Evolutionary conservation across 2,888 invertebrate species (phyloP).

Genomic region (Drosophila bunnanda): DNA sequence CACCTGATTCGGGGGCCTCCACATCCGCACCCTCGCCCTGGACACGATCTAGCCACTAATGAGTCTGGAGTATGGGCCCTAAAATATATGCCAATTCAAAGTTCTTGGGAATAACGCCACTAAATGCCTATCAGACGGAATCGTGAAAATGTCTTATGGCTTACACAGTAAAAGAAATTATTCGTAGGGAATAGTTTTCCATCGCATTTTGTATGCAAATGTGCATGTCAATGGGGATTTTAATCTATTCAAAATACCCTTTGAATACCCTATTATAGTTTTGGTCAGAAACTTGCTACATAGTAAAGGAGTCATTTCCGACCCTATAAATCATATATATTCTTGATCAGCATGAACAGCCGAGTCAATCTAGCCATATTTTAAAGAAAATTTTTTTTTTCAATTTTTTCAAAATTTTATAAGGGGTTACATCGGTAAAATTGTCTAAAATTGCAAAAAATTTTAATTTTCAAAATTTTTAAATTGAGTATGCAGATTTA

Average conservation of each 20-base stretch:
- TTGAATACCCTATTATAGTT: too few relatives aligned
- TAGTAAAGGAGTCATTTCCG: too few relatives aligned
- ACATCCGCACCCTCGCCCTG: neutral
- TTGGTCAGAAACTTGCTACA: too few relatives aligned
- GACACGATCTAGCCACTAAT: constrained; percentile 15
- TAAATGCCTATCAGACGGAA: constrained; percentile 11
- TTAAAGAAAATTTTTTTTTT: too few relatives aligned
- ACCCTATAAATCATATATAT: too few relatives aligned
- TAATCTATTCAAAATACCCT: neutral
- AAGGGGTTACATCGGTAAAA: too few relatives aligned
- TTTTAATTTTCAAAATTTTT: too few relatives aligned
- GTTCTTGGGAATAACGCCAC: constrained; percentile 25
- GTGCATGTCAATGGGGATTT: neutral
- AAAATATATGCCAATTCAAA: constrained; percentile 1
- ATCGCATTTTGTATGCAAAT: constrained; percentile 8
- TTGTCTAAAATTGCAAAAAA: too few relatives aligned
- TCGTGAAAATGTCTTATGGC: constrained; percentile 10
- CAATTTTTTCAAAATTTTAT: too few relatives aligned
- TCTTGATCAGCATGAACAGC: too few relatives aligned
- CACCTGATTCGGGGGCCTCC: constrained; percentile 9
- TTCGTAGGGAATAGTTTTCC: constrained; percentile 3
- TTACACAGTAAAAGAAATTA: constrained; percentile 7
- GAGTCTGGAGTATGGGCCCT: constrained; percentile 7
- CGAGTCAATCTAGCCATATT: too few relatives aligned
- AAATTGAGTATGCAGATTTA: too few relatives aligned